Evolutionary conservation across 1,140 invertebrate species (phyloP), one percentile per base, ranked within the genome.

Genomic region (Proales similis): DNA sequence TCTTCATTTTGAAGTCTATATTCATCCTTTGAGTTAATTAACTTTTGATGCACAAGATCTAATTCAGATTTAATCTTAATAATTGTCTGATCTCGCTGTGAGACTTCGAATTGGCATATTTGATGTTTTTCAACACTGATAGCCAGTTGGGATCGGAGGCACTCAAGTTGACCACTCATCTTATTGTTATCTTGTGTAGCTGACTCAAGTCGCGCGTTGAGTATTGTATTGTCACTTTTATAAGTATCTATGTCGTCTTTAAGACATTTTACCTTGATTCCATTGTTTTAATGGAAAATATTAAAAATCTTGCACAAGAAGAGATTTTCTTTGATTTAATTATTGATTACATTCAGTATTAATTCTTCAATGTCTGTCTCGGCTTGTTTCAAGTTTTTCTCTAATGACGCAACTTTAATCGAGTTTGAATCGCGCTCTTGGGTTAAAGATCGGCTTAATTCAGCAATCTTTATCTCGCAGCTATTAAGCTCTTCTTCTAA

Each of bases 21-120:
- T 17, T 57, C 51, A 11, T 57, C 51, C 2, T 42, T 6, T 29
- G 9, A 30, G 14, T 19, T 32, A 1, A 42, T 24, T 26, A 42
- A 57, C 20, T 57, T 57, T 42, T 57, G 36, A 14, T 43, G 29
- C 2, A 42, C 5, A 11, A 42, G 22, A 11, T 27, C 45, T 26
- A 57, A 22, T 5, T 57, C 51, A 11, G 20, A 42, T 26, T 57
- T 24, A 26, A 42, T 57, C 32, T 57, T 57, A n/a, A 57, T 24
- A 9, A 57, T 57, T 38, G 20, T 57, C 20, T 57, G 51, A 39
- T 57, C 51, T 0, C 51, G 51, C 11, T 57, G 51, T 2, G 51
- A 26, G 3, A 57, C 51, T 20, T 57, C 51, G 27, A 57, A 20
- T 43, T 57, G 51, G 12, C 51, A 57, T 12, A 57, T 29, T 26